Conservation (phyloP, 2,888 invertebrate genomes). For the Macaria notata region DNA sequence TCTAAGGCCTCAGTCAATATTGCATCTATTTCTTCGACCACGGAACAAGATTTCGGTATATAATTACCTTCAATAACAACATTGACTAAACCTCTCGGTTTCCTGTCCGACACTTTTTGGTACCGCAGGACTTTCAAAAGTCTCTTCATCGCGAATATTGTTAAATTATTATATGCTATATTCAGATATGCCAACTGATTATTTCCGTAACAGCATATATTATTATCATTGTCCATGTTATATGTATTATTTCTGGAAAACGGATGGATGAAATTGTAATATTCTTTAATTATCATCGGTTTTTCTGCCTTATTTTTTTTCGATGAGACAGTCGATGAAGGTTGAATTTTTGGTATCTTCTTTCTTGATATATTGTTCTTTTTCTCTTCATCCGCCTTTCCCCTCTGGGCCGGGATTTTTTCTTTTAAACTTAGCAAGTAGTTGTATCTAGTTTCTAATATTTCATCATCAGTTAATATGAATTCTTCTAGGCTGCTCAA, state of each 20-base stretch:
- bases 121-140: constrained; percentile 1
- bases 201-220: constrained; percentile 11
- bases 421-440: background rate
- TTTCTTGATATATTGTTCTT: background rate
- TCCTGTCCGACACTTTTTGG: constrained; percentile 2
- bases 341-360: background rate
- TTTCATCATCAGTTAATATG: constrained; percentile 44
- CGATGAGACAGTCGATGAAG: too few species aligned
- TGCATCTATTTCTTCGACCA: background rate
- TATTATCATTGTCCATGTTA: background rate
- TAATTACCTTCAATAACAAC: constrained; percentile 8
- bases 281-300: background rate
- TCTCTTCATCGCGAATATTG: background rate
- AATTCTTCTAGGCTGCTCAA: constrained; percentile 45
- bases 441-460: constrained; percentile 16
- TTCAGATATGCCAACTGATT: constrained; percentile 10
- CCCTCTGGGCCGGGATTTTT: background rate
- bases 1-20: background rate
- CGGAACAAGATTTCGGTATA: constrained; percentile 1
- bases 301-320: too few species aligned
- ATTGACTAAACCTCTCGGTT: constrained; percentile 9
- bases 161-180: constrained; percentile 10
- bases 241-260: background rate
- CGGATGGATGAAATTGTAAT: background rate
- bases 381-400: background rate